Percentiles rank a stretch among this genome's conserved stretches.
phyloP scores from a whole-genome alignment of 2,113 vertebrate species.

The Chaetops frenatus region DNA sequence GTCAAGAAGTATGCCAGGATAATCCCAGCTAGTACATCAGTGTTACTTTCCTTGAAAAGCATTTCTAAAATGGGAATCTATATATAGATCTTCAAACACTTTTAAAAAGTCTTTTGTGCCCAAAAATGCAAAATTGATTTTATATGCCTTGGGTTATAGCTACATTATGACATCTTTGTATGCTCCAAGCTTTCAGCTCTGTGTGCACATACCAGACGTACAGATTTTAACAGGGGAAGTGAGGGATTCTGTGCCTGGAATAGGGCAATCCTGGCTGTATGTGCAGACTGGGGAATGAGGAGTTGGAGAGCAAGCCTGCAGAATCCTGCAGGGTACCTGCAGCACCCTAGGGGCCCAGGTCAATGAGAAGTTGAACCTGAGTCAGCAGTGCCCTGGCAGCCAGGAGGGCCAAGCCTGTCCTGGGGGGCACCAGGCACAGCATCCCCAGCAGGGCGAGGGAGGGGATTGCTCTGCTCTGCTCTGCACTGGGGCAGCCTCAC shows the following conservation, averaged over 20 bases:
- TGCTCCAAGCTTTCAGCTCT: not conserved
- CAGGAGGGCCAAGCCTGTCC: not conserved
- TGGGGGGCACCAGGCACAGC: not conserved
- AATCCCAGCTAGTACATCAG: not conserved
- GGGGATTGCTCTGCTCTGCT: not conserved
- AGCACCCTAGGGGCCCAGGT: not conserved
- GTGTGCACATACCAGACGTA: not conserved
- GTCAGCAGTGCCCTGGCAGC: not conserved
- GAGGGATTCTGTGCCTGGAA: not conserved
- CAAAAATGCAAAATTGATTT: not conserved
- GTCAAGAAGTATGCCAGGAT: not conserved
- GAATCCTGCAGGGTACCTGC: not conserved
- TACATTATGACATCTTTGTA: not conserved
- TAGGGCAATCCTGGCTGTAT: not conserved
- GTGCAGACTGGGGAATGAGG: not conserved
- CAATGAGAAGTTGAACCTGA: fast-evolving
- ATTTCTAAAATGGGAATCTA: not conserved
- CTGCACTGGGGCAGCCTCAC: fast-evolving
- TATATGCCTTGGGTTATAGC: not conserved
- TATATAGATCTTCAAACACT: not conserved
- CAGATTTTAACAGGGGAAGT: not conserved
- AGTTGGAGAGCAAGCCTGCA: not conserved
- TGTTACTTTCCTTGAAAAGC: not conserved
- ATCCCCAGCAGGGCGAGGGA: fast-evolving
- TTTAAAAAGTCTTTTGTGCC: not conserved